Evolutionary conservation across 2,113 vertebrate genomes (phyloP).

Genomic region (Anhinga anhinga): DNA sequence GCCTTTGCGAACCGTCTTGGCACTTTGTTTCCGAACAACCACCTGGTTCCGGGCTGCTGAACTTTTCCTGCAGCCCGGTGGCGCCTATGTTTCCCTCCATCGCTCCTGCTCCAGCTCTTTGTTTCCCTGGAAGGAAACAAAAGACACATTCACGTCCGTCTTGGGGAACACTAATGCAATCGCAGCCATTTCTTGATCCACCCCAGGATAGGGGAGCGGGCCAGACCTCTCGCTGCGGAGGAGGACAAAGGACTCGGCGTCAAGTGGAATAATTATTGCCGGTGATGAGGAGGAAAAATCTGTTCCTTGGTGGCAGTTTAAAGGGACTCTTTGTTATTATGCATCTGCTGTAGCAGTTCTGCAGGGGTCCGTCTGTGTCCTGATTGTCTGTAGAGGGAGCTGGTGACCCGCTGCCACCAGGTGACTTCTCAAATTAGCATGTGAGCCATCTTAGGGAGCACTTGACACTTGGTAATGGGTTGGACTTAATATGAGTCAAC

Average conservation of each 20-base stretch:
- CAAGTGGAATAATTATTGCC: neutral
- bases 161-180: neutral
- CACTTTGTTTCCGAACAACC: neutral
- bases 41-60: conserved; percentile 38
- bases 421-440: conserved; percentile 44
- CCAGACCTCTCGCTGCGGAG: neutral
- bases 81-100: neutral
- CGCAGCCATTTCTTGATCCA: neutral
- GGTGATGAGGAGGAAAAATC: neutral
- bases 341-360: neutral
- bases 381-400: conserved; percentile 64
- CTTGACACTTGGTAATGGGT: conserved; percentile 48
- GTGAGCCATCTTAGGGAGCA: conserved; percentile 48
- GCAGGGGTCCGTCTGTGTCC: conserved; percentile 52
- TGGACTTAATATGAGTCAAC: conserved; percentile 25
- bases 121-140: conserved; percentile 42
- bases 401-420: conserved; percentile 60
- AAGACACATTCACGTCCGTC: neutral
- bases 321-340: conserved; percentile 22
- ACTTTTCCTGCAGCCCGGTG: conserved; percentile 41
- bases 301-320: neutral
- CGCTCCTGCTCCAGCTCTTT: neutral
- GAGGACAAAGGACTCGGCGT: neutral
- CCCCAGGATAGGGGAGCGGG: neutral
- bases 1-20: neutral